Evolutionary conservation across 1,140 invertebrate genomes (phyloP).

Genomic region (Drosophila sucinea): DNA sequence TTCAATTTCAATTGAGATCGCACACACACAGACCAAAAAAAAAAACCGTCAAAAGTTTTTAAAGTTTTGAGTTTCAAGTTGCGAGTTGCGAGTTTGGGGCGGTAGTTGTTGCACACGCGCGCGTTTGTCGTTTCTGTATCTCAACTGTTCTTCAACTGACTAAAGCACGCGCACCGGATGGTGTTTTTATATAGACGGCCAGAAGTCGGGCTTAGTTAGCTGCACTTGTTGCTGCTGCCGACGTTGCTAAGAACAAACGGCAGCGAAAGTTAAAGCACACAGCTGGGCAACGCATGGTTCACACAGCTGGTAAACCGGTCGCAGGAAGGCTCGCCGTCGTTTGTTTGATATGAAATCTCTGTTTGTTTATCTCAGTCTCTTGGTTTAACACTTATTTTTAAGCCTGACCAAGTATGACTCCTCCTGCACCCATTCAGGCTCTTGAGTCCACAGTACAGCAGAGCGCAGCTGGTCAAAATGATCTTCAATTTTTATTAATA

Average conservation of each 20-base stretch:
- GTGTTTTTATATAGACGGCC: conserved; percentile 69
- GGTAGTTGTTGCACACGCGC: conserved; percentile 58
- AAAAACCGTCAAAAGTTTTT: conserved; percentile 37
- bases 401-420: conserved; percentile 24
- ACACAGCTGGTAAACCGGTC: conserved; percentile 69
- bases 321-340: conserved; percentile 19
- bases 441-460: background rate
- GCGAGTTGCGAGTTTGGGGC: conserved; percentile 26
- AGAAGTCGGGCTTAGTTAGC: conserved; percentile 36
- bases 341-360: conserved; percentile 16
- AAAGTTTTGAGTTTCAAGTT: background rate
- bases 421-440: conserved; percentile 19
- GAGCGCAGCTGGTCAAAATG: conserved; percentile 11
- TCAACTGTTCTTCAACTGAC: conserved; percentile 72
- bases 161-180: conserved; percentile 72
- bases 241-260: conserved; percentile 61
- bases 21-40: conserved; percentile 5
- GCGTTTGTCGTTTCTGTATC: conserved; percentile 37
- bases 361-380: conserved; percentile 16
- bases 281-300: conserved; percentile 42
- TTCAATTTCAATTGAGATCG: conserved; percentile 35
- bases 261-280: conserved; percentile 72
- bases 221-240: conserved; percentile 18
- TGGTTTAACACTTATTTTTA: conserved; percentile 36
- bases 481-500: conserved; percentile 21